Evolutionary conservation across 2,797 vertebrate genomes (phyloP).

Genomic region (Melanotaenia boesemani): DNA sequence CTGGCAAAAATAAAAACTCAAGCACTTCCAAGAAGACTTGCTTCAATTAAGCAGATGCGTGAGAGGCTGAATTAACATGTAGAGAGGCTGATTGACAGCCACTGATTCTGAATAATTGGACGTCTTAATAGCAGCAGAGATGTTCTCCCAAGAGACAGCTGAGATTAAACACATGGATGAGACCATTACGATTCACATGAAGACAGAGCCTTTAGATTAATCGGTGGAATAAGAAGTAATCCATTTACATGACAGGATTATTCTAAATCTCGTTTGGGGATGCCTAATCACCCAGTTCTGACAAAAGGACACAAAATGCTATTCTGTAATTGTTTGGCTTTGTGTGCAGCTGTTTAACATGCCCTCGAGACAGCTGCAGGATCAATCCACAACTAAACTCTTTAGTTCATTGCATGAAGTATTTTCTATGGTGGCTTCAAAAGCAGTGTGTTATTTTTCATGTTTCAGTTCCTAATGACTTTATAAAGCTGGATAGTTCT

Average conservation of each 20-base stretch:
- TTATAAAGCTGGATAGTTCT: conserved; percentile 13
- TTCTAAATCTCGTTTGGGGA: conserved; percentile 23
- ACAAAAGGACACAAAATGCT: conserved; percentile 19
- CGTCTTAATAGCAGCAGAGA: conserved; percentile 25
- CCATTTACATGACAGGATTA: conserved; percentile 52
- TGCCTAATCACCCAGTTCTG: conserved; percentile 26
- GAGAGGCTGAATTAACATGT: conserved; percentile 11
- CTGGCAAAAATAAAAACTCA: conserved; percentile 9
- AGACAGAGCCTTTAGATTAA: conserved; percentile 14
- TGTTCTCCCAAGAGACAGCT: conserved; percentile 16
- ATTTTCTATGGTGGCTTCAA: conserved; percentile 11
- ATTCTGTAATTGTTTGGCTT: conserved; percentile 33
- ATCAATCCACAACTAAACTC: conserved; percentile 4
- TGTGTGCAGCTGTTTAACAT: conserved; percentile 21
- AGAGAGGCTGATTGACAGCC: conserved; percentile 18
- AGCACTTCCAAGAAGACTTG: conserved; percentile 10
- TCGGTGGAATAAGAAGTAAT: conserved; percentile 34
- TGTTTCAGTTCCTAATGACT: conserved; percentile 25
- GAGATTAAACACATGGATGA: conserved; percentile 31
- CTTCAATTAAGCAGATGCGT: conserved; percentile 6
- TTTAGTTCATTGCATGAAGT: neutral
- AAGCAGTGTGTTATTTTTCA: conserved; percentile 22
- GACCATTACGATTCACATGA: conserved; percentile 47
- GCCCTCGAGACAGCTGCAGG: conserved; percentile 23
- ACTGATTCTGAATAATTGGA: conserved; percentile 29